phyloP scores from a whole-genome alignment of 35 echinoderm and acorn worm species.

The Eucidaris tribuloides region DNA sequence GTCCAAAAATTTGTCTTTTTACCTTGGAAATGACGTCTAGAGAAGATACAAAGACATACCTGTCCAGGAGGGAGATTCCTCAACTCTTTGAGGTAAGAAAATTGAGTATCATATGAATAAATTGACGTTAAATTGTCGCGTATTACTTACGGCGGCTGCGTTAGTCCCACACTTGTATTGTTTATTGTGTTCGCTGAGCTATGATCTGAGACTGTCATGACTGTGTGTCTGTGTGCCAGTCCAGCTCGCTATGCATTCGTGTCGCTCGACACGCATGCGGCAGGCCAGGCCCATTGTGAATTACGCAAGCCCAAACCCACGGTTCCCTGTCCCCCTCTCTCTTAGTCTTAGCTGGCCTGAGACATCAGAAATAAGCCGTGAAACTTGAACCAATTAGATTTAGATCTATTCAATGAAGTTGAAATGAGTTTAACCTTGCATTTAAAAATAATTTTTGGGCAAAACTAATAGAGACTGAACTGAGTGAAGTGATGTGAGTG shows the following conservation, averaged over 20 bases:
- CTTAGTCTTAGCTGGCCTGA: no score
- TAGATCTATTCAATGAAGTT: no score
- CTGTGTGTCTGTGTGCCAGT: not conserved
- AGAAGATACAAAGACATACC: conserved; percentile 92
- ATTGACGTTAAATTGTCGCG: no score
- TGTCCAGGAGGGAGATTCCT: conserved; percentile 92
- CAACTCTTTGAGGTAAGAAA: conserved; percentile 98
- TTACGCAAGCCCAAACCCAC: no score
- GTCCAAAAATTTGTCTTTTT: not conserved
- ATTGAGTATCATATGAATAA: no score
- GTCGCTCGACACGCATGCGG: not conserved
- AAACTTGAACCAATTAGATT: no score
- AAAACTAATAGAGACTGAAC: no score
- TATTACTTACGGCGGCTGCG: not conserved
- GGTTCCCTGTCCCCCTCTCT: no score
- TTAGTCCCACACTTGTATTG: not conserved
- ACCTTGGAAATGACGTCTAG: conserved; percentile 71
- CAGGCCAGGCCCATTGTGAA: not conserved
- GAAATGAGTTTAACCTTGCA: no score
- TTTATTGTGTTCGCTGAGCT: not conserved
- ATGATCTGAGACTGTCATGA: not conserved
- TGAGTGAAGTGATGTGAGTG: no score
- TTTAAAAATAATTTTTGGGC: no score
- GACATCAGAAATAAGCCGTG: no score
- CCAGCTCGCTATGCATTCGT: not conserved